Percentiles rank a stretch among this genome's conserved stretches.
Conservation (phyloP, 2,113 vertebrate species). For the Mola mola region DNA sequence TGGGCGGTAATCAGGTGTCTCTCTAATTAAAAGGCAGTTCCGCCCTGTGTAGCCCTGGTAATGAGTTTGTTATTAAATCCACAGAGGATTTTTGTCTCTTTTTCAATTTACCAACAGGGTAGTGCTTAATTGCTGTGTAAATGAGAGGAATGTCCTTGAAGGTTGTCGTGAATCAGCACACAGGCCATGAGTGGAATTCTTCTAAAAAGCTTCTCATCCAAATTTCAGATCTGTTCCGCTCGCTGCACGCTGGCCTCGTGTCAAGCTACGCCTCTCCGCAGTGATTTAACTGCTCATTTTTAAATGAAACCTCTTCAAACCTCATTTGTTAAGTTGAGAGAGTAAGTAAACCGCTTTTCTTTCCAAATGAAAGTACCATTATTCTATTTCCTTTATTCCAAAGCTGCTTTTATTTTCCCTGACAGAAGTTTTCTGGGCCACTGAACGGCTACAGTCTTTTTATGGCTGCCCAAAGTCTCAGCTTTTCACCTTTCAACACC, state of each 20-base stretch:
- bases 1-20: conserved; percentile 84
- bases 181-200: conserved; percentile 45
- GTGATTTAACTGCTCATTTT: not conserved
- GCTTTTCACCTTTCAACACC: conserved; percentile 28
- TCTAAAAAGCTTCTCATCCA: conserved; percentile 27
- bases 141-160: conserved; percentile 79
- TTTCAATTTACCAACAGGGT: conserved; percentile 81
- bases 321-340: conserved; percentile 28
- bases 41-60: conserved; percentile 79
- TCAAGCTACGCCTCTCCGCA: conserved; percentile 23
- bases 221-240: conserved; percentile 26
- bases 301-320: not conserved
- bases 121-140: conserved; percentile 80
- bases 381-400: conserved; percentile 46
- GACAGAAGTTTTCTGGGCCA: not conserved
- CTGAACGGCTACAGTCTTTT: conserved; percentile 26
- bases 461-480: conserved; percentile 30
- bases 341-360: conserved; percentile 6
- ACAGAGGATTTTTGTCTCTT: conserved; percentile 78
- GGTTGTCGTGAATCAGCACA: conserved; percentile 64
- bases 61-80: conserved; percentile 85
- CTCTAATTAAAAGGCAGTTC: conserved; percentile 85
- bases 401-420: conserved; percentile 24
- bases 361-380: conserved; percentile 26
- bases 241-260: conserved; percentile 5